These are phyloP conservation scores for Saguinus midas DNA, from an alignment of 2,113 vertebrate species.

Conservation along the genomic window DNA sequence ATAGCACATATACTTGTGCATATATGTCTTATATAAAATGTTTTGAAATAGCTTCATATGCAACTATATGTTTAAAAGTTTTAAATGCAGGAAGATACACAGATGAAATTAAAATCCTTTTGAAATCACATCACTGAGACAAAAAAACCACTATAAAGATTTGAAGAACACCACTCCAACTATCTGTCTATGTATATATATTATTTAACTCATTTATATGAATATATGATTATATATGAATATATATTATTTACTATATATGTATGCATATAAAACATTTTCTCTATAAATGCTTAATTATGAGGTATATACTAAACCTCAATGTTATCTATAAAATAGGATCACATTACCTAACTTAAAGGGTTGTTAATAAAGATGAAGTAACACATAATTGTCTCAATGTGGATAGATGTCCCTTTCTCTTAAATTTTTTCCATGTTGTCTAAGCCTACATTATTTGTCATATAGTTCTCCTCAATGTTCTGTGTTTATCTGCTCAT, in stretches of 20 bases:
- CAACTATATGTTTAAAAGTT: not conserved
- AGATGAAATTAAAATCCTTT: not conserved
- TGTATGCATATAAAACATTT: not conserved
- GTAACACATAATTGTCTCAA: not conserved
- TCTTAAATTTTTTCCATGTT: not conserved
- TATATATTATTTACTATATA: not conserved
- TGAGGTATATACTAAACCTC: not conserved
- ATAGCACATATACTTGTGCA: not conserved
- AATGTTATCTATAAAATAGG: not conserved
- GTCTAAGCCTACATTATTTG: not conserved
- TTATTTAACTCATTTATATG: not conserved
- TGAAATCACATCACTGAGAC: not conserved
- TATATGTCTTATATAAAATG: not conserved
- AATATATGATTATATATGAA: not conserved
- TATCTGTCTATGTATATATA: not conserved
- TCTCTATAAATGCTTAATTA: not conserved
- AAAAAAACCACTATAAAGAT: not conserved
- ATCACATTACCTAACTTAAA: not conserved
- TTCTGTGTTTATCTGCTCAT: not conserved
- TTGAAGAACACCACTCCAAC: not conserved
- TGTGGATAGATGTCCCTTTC: not conserved
- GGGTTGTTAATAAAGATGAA: not conserved
- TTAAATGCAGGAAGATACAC: not conserved
- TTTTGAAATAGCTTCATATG: not conserved
- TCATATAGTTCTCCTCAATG: not conserved